Conservation (phyloP, 2,797 vertebrate species). For the Harpagifer antarcticus region DNA sequence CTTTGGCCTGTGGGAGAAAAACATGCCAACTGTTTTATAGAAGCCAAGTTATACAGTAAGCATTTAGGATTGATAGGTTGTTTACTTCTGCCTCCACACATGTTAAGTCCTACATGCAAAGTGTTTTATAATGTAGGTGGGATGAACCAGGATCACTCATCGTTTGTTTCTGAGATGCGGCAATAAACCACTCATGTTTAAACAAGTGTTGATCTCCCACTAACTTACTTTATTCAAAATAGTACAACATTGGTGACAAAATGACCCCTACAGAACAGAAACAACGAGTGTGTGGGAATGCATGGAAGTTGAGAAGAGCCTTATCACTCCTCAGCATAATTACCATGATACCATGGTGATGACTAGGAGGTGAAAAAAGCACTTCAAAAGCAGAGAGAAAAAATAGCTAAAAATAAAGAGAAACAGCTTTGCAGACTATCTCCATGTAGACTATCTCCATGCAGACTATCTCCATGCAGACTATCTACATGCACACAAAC, state of each 20-base stretch:
- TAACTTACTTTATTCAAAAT: slow-evolving; percentile 28
- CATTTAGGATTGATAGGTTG: neutral
- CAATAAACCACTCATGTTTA: slow-evolving; percentile 44
- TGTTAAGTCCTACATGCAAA: slow-evolving; percentile 43
- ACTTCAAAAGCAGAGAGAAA: slow-evolving; percentile 61
- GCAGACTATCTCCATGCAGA: too few species aligned
- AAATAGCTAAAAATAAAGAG: too few species aligned
- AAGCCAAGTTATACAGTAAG: neutral
- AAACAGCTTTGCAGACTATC: too few species aligned
- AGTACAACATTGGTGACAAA: slow-evolving; percentile 28
- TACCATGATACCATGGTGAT: slow-evolving; percentile 77
- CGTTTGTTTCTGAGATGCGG: slow-evolving; percentile 46
- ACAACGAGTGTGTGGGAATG: slow-evolving; percentile 32
- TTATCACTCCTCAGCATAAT: slow-evolving; percentile 57
- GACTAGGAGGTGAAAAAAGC: slow-evolving; percentile 76
- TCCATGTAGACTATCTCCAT: too few species aligned
- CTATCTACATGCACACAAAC: too few species aligned
- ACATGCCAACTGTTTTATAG: neutral
- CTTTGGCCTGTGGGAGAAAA: slow-evolving; percentile 78
- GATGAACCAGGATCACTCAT: slow-evolving; percentile 40
- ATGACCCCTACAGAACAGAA: slow-evolving; percentile 16
- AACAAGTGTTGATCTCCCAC: slow-evolving; percentile 25
- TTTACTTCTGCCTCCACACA: slow-evolving; percentile 20
- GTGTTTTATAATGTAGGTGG: slow-evolving; percentile 28
- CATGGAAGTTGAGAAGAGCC: slow-evolving; percentile 33